Percentiles rank a stretch among this genome's conserved stretches.
These are phyloP conservation scores for Ditylenchus dipsaci DNA, from an alignment of 1,140 invertebrate genomes.

Conservation along the genomic window DNA sequence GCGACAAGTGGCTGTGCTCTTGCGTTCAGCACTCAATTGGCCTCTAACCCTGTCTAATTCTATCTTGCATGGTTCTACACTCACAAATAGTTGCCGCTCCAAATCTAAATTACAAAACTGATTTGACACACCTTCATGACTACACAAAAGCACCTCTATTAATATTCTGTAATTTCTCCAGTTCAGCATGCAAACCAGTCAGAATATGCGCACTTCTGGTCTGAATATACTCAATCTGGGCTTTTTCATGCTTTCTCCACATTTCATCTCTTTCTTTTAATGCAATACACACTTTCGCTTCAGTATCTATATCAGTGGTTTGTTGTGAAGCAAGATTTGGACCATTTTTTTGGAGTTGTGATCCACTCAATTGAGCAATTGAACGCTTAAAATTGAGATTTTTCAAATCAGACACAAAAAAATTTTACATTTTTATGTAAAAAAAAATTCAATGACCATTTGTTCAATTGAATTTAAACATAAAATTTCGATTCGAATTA, in stretches of 20 bases:
- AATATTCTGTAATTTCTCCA: slow-evolving; percentile 29
- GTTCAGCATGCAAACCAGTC: slow-evolving; percentile 23
- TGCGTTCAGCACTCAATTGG: background rate
- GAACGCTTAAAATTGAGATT: too few relatives aligned
- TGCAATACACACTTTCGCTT: slow-evolving; percentile 23
- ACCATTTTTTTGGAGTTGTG: too few relatives aligned
- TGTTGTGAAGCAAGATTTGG: too few relatives aligned
- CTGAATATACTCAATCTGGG: slow-evolving; percentile 24
- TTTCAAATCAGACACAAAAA: background rate
- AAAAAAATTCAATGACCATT: too few relatives aligned
- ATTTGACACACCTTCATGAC: background rate
- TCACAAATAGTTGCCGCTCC: slow-evolving; percentile 30
- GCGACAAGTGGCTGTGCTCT: slow-evolving; percentile 15
- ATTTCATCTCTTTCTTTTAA: slow-evolving; percentile 34
- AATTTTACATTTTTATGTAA: too few relatives aligned
- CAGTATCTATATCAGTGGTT: too few relatives aligned
- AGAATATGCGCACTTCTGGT: slow-evolving; percentile 30
- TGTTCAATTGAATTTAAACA: too few relatives aligned
- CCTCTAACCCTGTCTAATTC: slow-evolving; percentile 15
- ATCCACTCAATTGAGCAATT: too few relatives aligned
- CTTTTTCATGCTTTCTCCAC: slow-evolving; percentile 37
- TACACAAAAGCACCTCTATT: slow-evolving; percentile 20
- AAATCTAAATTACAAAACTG: slow-evolving; percentile 12
- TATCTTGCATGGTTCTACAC: slow-evolving; percentile 1
- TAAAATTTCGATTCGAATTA: too few relatives aligned